Evolutionary conservation across 2,113 vertebrate genomes (phyloP).

Genomic region (Montifringilla adamsi): DNA sequence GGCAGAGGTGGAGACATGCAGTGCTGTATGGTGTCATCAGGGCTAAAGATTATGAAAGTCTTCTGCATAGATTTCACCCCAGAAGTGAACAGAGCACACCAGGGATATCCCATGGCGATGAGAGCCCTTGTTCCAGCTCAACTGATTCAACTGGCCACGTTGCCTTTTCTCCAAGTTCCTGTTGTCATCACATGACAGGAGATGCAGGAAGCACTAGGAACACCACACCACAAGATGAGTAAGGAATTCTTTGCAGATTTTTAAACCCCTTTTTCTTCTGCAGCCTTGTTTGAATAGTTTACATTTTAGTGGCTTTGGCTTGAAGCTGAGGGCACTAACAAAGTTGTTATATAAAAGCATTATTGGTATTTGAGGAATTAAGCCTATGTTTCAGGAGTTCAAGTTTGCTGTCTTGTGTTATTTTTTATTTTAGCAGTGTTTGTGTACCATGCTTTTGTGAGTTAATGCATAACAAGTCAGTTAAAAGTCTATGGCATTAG

Average conservation of each 20-base stretch:
- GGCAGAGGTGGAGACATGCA: neutral
- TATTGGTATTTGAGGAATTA: constrained; percentile 7
- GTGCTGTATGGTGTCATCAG: neutral
- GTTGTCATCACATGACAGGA: neutral
- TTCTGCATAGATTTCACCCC: neutral
- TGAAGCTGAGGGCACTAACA: neutral
- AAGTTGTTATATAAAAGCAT: neutral
- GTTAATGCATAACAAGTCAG: neutral
- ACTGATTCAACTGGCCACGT: accelerated
- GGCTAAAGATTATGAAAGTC: neutral
- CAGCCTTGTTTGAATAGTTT: neutral
- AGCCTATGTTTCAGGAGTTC: neutral
- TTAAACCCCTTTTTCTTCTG: neutral
- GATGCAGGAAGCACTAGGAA: neutral
- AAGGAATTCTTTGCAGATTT: neutral
- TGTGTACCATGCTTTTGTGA: neutral
- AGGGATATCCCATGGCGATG: accelerated
- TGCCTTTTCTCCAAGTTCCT: neutral
- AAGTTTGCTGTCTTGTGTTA: neutral
- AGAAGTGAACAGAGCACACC: neutral
- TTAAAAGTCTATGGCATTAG: constrained; percentile 24
- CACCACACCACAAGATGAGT: neutral
- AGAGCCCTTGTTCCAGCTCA: neutral
- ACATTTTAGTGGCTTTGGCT: neutral
- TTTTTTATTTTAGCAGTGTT: constrained; percentile 18